phyloP scores from a whole-genome alignment of 2,797 vertebrate species.

The Galaxias olidus region DNA sequence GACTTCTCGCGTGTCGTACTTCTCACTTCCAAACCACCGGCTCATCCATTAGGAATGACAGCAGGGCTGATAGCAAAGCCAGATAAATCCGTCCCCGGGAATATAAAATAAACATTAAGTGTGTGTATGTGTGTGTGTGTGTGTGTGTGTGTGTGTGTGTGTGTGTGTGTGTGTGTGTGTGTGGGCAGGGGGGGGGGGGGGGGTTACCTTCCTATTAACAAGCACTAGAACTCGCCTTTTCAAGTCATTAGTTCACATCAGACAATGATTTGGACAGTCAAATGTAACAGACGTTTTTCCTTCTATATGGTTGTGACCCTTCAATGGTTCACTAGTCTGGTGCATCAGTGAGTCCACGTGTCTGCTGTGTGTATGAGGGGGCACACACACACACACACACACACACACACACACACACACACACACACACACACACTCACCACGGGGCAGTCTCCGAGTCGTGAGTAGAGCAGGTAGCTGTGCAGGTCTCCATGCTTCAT shows the following conservation, averaged over 20 bases:
- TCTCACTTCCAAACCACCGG: constrained; percentile 26
- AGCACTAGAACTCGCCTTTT: too few relatives aligned
- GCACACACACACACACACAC: too few relatives aligned
- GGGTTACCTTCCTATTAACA: too few relatives aligned
- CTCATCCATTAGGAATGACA: constrained; percentile 32
- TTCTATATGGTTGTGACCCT: not conserved
- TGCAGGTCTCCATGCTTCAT: constrained; percentile 95
- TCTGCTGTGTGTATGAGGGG: not conserved
- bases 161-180: constrained; percentile 2
- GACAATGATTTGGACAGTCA: too few relatives aligned
- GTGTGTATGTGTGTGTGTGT: not conserved
- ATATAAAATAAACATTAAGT: constrained; percentile 23
- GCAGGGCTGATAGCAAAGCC: constrained; percentile 2
- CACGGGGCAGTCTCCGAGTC: constrained; percentile 87
- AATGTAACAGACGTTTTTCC: too few relatives aligned
- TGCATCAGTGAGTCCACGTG: not conserved
- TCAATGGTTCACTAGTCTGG: not conserved
- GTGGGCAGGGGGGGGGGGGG: not conserved
- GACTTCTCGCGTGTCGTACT: constrained; percentile 34
- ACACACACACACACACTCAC: too few relatives aligned
- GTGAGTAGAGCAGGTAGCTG: constrained; percentile 90
- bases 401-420: too few relatives aligned
- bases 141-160: constrained; percentile 3
- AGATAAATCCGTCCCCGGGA: not conserved
- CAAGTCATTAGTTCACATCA: too few relatives aligned